Conservation (phyloP, 2,888 invertebrate species). For the Hirtodrosophila cameraria region DNA sequence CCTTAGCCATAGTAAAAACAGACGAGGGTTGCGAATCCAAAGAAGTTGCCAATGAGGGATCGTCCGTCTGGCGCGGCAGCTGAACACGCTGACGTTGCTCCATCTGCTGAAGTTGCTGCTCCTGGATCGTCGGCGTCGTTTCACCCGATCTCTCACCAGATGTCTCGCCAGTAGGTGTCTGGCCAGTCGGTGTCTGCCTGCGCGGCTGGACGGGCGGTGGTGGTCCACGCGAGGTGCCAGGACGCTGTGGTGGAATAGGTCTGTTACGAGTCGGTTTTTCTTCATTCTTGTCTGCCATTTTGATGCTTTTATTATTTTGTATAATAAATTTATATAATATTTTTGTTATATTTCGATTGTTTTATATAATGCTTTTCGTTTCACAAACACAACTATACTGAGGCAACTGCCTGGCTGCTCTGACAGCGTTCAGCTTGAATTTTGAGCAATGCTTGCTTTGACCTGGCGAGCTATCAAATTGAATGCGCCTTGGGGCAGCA, state of each 20-base stretch:
- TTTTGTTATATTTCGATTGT: background rate
- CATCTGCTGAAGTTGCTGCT: no score
- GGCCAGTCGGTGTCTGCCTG: background rate
- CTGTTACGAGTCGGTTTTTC: background rate
- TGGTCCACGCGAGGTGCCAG: background rate
- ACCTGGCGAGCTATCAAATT: slow-evolving; percentile 27
- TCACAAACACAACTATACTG: slow-evolving; percentile 19
- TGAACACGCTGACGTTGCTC: no score
- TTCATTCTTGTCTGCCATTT: slow-evolving; percentile 22
- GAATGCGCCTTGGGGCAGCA: slow-evolving; percentile 4
- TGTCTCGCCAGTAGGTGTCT: background rate
- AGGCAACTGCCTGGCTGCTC: background rate
- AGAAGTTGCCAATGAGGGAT: no score
- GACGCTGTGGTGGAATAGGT: background rate
- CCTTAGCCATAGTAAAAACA: no score
- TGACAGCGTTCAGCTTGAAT: slow-evolving; percentile 36
- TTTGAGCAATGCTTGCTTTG: slow-evolving; percentile 56
- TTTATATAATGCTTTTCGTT: slow-evolving; percentile 2
- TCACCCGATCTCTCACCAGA: no score
- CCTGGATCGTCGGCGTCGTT: no score
- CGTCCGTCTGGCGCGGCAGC: no score
- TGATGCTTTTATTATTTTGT: background rate
- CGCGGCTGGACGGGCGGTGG: slow-evolving; percentile 18
- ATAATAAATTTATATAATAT: background rate
- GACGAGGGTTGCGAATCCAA: no score